These are phyloP conservation scores for Dryomyza anilis DNA, from an alignment of 2,888 invertebrate genomes.

Conservation along the genomic window DNA sequence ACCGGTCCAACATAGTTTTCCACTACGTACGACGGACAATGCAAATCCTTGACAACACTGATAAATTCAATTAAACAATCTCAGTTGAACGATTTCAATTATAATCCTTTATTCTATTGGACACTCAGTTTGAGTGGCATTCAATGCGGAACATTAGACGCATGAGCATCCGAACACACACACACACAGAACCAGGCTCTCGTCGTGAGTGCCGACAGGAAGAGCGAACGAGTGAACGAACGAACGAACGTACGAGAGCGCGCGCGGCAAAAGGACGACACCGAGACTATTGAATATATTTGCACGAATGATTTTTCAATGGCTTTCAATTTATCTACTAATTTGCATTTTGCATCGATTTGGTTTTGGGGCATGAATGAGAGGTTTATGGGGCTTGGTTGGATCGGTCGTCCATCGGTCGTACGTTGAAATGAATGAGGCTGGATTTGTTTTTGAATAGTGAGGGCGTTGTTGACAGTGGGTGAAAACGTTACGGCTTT, in stretches of 20 bases:
- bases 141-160: slow-evolving; percentile 14
- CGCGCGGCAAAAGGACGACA: not conserved
- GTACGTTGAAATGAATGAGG: not conserved
- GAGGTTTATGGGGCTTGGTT: not conserved
- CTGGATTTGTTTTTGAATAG: not conserved
- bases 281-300: slow-evolving; percentile 28
- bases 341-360: slow-evolving; percentile 25
- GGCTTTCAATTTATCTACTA: slow-evolving; percentile 33
- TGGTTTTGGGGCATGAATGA: not conserved
- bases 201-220: not conserved
- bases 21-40: too few species aligned
- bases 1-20: too few species aligned
- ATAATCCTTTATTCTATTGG: slow-evolving; percentile 33
- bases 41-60: slow-evolving; percentile 29
- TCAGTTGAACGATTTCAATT: slow-evolving; percentile 41
- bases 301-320: slow-evolving; percentile 34
- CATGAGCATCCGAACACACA: not conserved
- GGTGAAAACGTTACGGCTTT: not conserved
- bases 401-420: not conserved
- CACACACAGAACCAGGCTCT: not conserved
- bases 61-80: slow-evolving; percentile 41
- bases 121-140: slow-evolving; percentile 16
- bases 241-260: not conserved
- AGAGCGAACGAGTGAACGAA: not conserved
- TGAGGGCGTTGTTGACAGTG: not conserved